These are phyloP conservation scores for Hypsibius dujardini DNA, from an alignment of 1,140 invertebrate species.

Conservation along the genomic window DNA sequence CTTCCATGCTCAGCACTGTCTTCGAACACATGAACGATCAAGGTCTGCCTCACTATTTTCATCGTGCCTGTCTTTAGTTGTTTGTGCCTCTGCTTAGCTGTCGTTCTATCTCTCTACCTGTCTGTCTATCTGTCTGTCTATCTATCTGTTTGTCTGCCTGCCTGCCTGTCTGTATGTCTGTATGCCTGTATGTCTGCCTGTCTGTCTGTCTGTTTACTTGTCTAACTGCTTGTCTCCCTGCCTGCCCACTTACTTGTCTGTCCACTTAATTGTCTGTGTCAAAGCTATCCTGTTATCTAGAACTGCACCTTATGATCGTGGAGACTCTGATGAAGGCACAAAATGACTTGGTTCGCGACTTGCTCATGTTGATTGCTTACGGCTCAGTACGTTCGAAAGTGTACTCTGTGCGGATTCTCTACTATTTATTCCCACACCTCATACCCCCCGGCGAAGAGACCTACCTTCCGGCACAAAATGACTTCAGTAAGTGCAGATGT, in stretches of 20 bases:
- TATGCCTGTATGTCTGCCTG: too few species aligned
- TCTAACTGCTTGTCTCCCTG: too few species aligned
- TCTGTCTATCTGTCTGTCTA: too few species aligned
- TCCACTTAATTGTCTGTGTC: not conserved
- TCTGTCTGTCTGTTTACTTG: too few species aligned
- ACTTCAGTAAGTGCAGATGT: not conserved
- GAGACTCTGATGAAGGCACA: constrained; percentile 10
- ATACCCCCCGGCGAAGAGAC: not conserved
- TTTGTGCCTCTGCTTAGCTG: not conserved
- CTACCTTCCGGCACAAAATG: constrained; percentile 10
- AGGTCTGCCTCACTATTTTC: not conserved
- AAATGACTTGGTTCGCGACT: not conserved
- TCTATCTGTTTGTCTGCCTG: too few species aligned
- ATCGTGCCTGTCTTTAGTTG: not conserved
- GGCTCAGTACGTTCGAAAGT: constrained; percentile 12
- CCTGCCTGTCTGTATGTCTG: too few species aligned
- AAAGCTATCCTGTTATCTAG: not conserved
- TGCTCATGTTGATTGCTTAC: constrained; percentile 15
- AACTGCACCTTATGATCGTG: constrained; percentile 13
- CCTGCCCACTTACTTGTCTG: not conserved
- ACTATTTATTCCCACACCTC: constrained; percentile 4
- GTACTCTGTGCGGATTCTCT: constrained; percentile 3
- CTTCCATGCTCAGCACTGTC: constrained; percentile 12
- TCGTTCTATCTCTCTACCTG: too few species aligned
- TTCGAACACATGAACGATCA: constrained; percentile 17